phyloP scores from a whole-genome alignment of 2,113 vertebrate species.

The Phylloscopus trochiloides region DNA sequence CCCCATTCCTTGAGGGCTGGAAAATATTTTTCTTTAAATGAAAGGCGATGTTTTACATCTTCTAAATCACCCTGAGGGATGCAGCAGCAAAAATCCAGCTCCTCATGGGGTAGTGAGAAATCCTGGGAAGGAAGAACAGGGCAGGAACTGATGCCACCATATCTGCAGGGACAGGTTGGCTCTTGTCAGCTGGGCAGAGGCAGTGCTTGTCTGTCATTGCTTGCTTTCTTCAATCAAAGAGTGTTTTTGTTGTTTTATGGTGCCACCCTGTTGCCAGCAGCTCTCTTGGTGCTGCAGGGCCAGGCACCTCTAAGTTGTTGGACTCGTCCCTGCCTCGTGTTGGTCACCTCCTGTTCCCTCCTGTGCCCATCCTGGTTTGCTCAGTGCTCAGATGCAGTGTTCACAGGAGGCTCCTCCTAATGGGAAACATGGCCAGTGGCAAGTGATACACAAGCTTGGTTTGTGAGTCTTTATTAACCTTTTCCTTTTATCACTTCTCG shows the following conservation, averaged over 20 bases:
- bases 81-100: not conserved
- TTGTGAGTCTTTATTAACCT: not conserved
- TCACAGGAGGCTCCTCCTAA: not conserved
- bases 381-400: not conserved
- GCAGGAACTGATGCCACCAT: not conserved
- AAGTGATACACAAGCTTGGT: not conserved
- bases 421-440: not conserved
- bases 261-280: not conserved
- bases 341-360: not conserved
- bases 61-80: not conserved
- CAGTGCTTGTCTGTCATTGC: not conserved
- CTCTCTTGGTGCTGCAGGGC: not conserved
- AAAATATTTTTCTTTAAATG: not conserved
- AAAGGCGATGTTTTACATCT: not conserved
- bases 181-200: not conserved
- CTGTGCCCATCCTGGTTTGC: not conserved
- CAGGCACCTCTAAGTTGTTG: not conserved
- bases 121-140: not conserved
- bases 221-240: not conserved
- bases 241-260: not conserved
- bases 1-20: not conserved
- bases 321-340: accelerated
- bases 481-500: not conserved
- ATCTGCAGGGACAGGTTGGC: not conserved
- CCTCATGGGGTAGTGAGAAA: not conserved